These are phyloP conservation scores for Drosophila cardini DNA, from an alignment of 1,140 invertebrate genomes.

Conservation along the genomic window DNA sequence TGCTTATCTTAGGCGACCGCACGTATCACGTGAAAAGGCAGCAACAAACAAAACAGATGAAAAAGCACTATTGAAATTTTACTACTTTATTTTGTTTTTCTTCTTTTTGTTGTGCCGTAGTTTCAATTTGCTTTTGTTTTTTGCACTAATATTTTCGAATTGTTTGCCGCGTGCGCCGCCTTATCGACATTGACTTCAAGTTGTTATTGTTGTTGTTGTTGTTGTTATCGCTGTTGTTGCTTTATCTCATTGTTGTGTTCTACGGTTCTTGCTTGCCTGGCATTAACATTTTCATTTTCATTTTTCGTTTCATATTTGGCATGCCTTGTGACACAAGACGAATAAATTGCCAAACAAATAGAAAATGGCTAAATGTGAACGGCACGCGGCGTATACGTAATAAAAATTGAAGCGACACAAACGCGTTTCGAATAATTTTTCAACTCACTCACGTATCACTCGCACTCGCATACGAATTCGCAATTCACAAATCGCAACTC, in stretches of 20 bases:
- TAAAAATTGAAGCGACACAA: conserved; percentile 57
- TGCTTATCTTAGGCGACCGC: conserved; percentile 55
- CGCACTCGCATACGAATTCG: conserved; percentile 21
- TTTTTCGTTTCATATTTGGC: conserved; percentile 68
- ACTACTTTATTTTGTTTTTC: conserved; percentile 28
- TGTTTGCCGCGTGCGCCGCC: conserved; percentile 37
- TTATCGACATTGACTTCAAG: conserved; percentile 38
- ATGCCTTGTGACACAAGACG: conserved; percentile 62
- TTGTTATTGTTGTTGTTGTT: conserved; percentile 25
- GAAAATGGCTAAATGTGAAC: conserved; percentile 38
- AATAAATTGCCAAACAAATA: conserved; percentile 54
- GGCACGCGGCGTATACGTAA: conserved; percentile 75
- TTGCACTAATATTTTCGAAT: conserved; percentile 45
- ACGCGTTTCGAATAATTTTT: conserved; percentile 51
- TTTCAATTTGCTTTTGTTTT: conserved; percentile 16
- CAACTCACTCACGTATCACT: conserved; percentile 48
- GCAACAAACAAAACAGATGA: conserved; percentile 27
- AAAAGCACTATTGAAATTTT: conserved; percentile 38
- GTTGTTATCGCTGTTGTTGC: conserved; percentile 36
- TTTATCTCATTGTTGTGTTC: conserved; percentile 39
- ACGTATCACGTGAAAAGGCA: conserved; percentile 58
- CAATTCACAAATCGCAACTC: conserved; percentile 12
- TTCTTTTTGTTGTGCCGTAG: conserved; percentile 16
- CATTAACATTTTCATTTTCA: conserved; percentile 75
- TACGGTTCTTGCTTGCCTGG: conserved; percentile 24